phyloP scores from a whole-genome alignment of 2,113 vertebrate genomes.

The Sapayoa aenigma region DNA sequence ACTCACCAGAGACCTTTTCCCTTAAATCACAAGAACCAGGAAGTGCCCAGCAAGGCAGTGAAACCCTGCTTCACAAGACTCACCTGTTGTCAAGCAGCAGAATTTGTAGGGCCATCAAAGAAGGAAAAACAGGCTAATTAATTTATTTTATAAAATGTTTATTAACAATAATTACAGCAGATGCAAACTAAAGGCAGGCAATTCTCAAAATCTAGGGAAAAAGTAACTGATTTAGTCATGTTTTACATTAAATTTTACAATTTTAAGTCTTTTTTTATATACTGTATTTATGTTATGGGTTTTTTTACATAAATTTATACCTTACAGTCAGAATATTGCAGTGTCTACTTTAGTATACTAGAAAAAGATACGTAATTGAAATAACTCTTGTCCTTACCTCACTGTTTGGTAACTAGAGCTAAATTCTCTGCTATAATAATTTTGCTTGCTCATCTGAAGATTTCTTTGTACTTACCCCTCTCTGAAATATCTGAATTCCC shows the following conservation, averaged over 20 bases:
- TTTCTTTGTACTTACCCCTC: neutral
- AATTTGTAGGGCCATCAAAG: neutral
- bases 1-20: too few species aligned
- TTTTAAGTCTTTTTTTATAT: neutral
- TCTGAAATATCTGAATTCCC: neutral
- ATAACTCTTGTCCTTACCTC: neutral
- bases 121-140: neutral
- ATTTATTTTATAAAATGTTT: neutral
- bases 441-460: neutral
- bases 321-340: neutral
- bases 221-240: neutral
- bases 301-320: neutral
- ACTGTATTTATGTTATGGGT: neutral
- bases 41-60: too few species aligned
- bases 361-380: neutral
- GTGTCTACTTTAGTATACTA: neutral
- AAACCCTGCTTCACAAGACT: too few species aligned
- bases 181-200: neutral
- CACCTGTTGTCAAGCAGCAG: neutral
- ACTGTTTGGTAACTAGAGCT: neutral
- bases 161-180: neutral
- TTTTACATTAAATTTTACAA: conserved; percentile 3
- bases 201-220: neutral
- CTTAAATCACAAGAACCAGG: too few species aligned
- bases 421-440: neutral